A percentile compares a stretch with the other conserved stretches of the same genome.
Evolutionary conservation across 2,113 vertebrate genomes (phyloP).

Genomic region (Pseudolaguvia tuberculata): DNA sequence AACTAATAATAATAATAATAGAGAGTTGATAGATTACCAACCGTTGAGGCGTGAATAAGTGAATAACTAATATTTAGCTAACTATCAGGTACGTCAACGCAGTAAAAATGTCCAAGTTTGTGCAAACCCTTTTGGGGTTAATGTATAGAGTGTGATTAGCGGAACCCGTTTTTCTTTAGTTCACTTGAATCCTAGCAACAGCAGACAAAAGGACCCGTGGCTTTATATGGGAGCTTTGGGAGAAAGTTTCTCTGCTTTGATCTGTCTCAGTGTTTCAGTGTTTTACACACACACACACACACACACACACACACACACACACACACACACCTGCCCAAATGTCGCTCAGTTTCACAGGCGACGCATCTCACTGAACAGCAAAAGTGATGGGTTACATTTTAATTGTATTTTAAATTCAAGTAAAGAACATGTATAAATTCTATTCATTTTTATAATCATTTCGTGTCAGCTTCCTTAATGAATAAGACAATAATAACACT

Average conservation of each 20-base stretch:
- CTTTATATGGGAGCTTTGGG: slow-evolving; percentile 66
- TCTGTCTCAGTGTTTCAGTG: slow-evolving; percentile 72
- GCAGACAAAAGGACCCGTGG: slow-evolving; percentile 69
- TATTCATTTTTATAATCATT: too few relatives aligned
- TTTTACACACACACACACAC: slow-evolving; percentile 57
- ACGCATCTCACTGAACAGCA: slow-evolving; percentile 23
- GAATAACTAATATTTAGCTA: slow-evolving; percentile 36
- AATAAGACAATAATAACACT: too few relatives aligned
- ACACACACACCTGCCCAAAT: slow-evolving; percentile 55
- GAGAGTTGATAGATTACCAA: not conserved
- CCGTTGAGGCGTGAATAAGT: not conserved
- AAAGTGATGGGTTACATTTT: too few relatives aligned
- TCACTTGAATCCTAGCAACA: slow-evolving; percentile 74
- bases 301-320: slow-evolving; percentile 58
- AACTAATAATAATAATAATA: not conserved
- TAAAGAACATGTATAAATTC: too few relatives aligned
- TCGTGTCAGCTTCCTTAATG: too few relatives aligned
- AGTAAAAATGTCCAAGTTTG: slow-evolving; percentile 43
- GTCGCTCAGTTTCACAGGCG: slow-evolving; percentile 7
- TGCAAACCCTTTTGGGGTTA: slow-evolving; percentile 62
- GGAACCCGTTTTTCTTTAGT: slow-evolving; percentile 66
- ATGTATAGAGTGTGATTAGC: slow-evolving; percentile 77
- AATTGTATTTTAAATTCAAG: too few relatives aligned
- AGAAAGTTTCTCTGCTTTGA: slow-evolving; percentile 72
- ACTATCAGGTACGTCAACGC: slow-evolving; percentile 48